Percentiles rank a stretch among this genome's conserved stretches.
Conservation (phyloP, 2,888 invertebrate genomes). For the Brassicogethes aeneus region DNA sequence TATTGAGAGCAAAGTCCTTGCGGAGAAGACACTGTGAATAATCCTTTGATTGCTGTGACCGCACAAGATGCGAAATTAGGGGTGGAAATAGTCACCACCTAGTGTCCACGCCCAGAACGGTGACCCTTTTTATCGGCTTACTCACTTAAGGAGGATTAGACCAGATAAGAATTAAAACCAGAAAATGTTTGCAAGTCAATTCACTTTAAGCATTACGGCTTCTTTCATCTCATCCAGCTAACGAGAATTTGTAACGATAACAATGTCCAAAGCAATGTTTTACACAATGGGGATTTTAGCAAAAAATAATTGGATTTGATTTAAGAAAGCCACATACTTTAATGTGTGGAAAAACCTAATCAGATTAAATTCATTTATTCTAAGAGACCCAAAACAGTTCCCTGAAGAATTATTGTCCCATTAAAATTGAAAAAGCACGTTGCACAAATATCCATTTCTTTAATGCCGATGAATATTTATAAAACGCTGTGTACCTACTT, state of each 20-base stretch:
- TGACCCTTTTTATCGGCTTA: constrained; percentile 14
- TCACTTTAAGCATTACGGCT: constrained; percentile 21
- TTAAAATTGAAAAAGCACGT: too few species aligned
- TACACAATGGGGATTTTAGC: neutral
- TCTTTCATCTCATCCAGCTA: constrained; percentile 10
- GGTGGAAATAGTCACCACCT: constrained; percentile 3
- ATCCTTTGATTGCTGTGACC: neutral
- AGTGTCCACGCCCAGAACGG: constrained; percentile 9
- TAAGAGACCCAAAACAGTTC: too few species aligned
- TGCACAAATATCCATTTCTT: too few species aligned
- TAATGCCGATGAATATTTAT: too few species aligned
- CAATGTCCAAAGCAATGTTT: neutral
- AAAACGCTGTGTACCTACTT: too few species aligned
- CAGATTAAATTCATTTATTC: too few species aligned
- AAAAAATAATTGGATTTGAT: too few species aligned
- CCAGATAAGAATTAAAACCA: constrained; percentile 10
- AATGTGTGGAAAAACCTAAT: too few species aligned
- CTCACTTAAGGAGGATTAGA: constrained; percentile 22
- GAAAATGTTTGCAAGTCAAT: constrained; percentile 25
- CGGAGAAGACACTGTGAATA: too few species aligned
- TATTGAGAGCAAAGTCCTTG: too few species aligned
- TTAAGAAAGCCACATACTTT: too few species aligned
- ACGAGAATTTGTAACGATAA: neutral
- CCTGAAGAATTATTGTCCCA: too few species aligned
- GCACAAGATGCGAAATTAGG: neutral